phyloP scores from a whole-genome alignment of 1,140 invertebrate genomes.

The Drosophila virilis region DNA sequence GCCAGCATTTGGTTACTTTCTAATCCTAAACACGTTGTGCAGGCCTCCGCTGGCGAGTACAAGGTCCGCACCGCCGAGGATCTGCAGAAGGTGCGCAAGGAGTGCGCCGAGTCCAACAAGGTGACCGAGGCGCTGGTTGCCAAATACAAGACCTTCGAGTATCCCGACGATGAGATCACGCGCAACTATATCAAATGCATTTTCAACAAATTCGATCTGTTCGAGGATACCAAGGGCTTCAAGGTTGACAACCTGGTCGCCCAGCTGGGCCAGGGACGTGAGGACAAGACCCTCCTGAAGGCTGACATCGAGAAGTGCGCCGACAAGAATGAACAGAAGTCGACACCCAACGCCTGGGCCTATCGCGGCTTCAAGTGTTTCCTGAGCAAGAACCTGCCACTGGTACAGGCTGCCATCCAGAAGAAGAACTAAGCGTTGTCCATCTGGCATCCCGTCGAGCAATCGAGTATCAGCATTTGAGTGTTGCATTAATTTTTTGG shows the following conservation, averaged over 20 bases:
- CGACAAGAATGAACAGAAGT: slow-evolving; percentile 82
- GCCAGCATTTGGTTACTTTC: background rate
- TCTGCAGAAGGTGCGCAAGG: slow-evolving; percentile 72
- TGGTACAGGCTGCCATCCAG: slow-evolving; percentile 77
- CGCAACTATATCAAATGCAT: slow-evolving; percentile 83
- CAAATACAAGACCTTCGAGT: slow-evolving; percentile 83
- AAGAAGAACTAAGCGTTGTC: slow-evolving; percentile 74
- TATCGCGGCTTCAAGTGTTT: slow-evolving; percentile 83
- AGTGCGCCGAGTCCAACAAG: slow-evolving; percentile 71
- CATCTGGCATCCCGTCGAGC: background rate
- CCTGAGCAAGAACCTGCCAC: slow-evolving; percentile 76
- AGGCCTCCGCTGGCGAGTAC: slow-evolving; percentile 76
- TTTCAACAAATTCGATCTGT: slow-evolving; percentile 80
- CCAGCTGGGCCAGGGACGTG: slow-evolving; percentile 77
- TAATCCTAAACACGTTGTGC: background rate
- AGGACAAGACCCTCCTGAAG: slow-evolving; percentile 66
- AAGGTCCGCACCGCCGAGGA: slow-evolving; percentile 79
- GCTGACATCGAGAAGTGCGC: slow-evolving; percentile 79
- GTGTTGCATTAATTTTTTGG: slow-evolving; percentile 12
- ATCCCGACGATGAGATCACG: slow-evolving; percentile 82
- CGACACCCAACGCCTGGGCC: slow-evolving; percentile 71
- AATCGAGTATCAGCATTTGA: slow-evolving; percentile 1
- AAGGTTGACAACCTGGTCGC: slow-evolving; percentile 75
- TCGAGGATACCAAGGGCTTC: slow-evolving; percentile 78
- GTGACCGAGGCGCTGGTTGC: slow-evolving; percentile 73